Evolutionary conservation across 2,888 invertebrate species (phyloP), one percentile per base, ranked within the genome.

Genomic region (Trichopria drosophilae): DNA sequence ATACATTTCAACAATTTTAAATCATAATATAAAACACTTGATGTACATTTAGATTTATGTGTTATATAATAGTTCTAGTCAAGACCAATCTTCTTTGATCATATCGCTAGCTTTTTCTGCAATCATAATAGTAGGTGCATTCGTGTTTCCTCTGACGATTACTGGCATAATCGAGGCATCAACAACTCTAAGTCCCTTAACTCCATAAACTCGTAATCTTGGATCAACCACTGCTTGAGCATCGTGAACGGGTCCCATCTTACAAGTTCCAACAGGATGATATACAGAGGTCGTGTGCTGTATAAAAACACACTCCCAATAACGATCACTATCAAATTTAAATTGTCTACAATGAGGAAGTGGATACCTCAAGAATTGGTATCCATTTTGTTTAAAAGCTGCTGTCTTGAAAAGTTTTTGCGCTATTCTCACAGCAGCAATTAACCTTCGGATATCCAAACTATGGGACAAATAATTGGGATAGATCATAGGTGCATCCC

Each of bases 401-500:
- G 80, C 73, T 0, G 86, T 86, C 5, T 81, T 69, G 59, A 85
- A 80, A 29, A 87, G 72, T 37, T 80, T 77, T 12, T 83, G 67
- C 19, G 79, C 81, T 55, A 82, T 84, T 57, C 81, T 80, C 20
- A 84, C 75, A 1, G 84, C 85, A 61, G 82, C 80, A 12, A 86
- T 71, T 60, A 87, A 78, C 9, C 79, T 77, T 37, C 81, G 76
- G 5, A 86, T 58, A 66, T 90, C 90, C 40, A 82, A 78, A 60
- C 80, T 77, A 12, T 81, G 80, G 0, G 80, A 80, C 48, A 85
- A 86, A 46, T 84, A 85, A 58, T 83, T 84, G 0, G 91, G 83
- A 64, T 85, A 84, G 57, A 93, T 86, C 46, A 86, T 72, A 0
- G 92, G 92, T 39, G 80, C 79, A 1, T 87, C 86, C 67, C 81